phyloP scores from a whole-genome alignment of 2,113 vertebrate genomes.

The Poeciliopsis turrubarensis region DNA sequence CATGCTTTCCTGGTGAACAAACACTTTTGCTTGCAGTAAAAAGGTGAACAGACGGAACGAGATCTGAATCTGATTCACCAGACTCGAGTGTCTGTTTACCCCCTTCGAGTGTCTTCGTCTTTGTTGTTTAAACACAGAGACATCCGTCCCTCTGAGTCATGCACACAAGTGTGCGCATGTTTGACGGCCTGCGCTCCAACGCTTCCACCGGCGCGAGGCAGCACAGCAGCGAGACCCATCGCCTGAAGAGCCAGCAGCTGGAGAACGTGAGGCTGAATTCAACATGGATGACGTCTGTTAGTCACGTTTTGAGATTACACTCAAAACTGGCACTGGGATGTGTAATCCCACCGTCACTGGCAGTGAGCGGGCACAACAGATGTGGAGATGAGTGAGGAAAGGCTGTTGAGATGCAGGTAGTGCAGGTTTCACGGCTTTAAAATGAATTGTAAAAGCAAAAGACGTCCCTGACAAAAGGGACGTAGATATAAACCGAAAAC shows the following conservation, averaged over 20 bases:
- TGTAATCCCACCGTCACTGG: conserved; percentile 46
- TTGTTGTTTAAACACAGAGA: conserved; percentile 39
- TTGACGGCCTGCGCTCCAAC: not conserved
- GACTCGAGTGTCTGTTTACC: conserved; percentile 19
- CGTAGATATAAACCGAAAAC: not conserved
- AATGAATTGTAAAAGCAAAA: not conserved
- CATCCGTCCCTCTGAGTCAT: conserved; percentile 36
- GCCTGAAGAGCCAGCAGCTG: conserved; percentile 7
- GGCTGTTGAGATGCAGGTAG: not conserved
- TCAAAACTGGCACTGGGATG: conserved; percentile 27
- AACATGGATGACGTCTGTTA: not conserved
- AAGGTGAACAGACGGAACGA: not conserved
- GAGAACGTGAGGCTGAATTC: conserved; percentile 6
- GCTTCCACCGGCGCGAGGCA: conserved; percentile 3
- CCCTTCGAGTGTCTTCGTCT: not conserved
- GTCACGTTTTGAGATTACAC: conserved; percentile 3
- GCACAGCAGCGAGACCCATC: conserved; percentile 16
- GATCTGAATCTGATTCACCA: conserved; percentile 5
- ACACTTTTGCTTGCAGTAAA: not conserved
- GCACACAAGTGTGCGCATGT: conserved; percentile 24
- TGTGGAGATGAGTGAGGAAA: conserved; percentile 1
- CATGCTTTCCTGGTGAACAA: not conserved
- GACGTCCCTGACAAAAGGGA: not conserved
- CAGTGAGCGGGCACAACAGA: conserved; percentile 6
- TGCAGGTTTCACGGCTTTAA: not conserved